These are phyloP conservation scores for Cecidostiba fungosa DNA, from an alignment of 2,888 invertebrate genomes.

Conservation along the genomic window DNA sequence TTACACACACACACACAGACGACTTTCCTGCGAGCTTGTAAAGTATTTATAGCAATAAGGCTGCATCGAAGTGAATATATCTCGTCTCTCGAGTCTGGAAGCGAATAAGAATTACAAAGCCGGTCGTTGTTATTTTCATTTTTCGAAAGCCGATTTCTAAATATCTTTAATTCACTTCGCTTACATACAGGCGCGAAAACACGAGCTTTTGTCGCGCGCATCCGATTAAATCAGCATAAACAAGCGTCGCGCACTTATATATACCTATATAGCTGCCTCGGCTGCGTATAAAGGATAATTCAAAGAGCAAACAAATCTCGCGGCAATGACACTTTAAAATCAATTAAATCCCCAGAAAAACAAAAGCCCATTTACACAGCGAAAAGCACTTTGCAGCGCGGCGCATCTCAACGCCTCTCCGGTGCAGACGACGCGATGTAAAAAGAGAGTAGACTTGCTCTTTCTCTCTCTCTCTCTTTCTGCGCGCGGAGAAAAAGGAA, in stretches of 20 bases:
- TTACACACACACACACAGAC: background rate
- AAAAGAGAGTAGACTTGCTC: constrained; percentile 15
- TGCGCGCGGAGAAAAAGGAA: background rate
- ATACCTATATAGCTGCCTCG: no score
- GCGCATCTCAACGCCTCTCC: no score
- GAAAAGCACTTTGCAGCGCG: constrained; percentile 62
- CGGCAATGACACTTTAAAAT: constrained; percentile 58
- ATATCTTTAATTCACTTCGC: constrained; percentile 17
- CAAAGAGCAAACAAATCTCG: constrained; percentile 23
- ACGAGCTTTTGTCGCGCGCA: constrained; percentile 42
- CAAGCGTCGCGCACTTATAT: background rate
- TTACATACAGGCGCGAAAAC: background rate
- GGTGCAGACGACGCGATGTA: background rate
- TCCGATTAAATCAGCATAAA: constrained; percentile 38
- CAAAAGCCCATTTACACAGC: constrained; percentile 57
- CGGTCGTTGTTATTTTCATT: constrained; percentile 42
- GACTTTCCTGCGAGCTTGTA: constrained; percentile 29
- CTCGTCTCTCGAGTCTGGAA: background rate
- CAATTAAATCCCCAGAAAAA: constrained; percentile 59
- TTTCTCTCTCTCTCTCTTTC: no score
- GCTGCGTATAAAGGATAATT: constrained; percentile 11
- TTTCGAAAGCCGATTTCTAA: constrained; percentile 46
- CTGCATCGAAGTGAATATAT: constrained; percentile 7
- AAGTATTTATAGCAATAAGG: constrained; percentile 38
- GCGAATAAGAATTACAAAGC: constrained; percentile 25